Percentiles rank a stretch among this genome's conserved stretches.
Evolutionary conservation across 2,113 vertebrate genomes (phyloP).

Genomic region (Pipa parva): DNA sequence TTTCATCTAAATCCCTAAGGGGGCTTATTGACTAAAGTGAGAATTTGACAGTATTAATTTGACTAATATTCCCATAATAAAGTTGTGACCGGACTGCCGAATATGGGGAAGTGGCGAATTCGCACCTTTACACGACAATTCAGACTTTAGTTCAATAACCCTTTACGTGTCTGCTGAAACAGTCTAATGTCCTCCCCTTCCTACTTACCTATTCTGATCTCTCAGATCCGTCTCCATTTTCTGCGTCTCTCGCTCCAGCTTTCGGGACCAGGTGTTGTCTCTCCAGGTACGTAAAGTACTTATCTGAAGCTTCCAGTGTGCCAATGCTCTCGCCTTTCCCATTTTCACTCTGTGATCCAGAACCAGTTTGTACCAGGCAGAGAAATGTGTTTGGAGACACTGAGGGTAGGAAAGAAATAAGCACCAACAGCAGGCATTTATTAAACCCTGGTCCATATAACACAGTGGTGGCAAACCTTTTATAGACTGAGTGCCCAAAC

Average conservation of each 20-base stretch:
- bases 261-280: conserved; percentile 67
- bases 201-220: conserved; percentile 74
- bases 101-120: no score
- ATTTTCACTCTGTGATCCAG: conserved; percentile 72
- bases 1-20: no score
- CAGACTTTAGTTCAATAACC: no score
- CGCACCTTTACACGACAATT: no score
- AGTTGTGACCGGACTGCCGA: no score
- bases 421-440: no score
- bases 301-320: conserved; percentile 80
- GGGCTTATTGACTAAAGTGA: no score
- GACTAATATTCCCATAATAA: no score
- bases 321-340: conserved; percentile 79
- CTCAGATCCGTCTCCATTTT: conserved; percentile 69
- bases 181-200: not conserved
- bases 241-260: conserved; percentile 60
- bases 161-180: no score
- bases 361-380: conserved; percentile 78
- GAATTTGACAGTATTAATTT: no score
- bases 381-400: conserved; percentile 84
- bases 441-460: no score
- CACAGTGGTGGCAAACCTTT: no score
- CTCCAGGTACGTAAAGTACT: conserved; percentile 79
- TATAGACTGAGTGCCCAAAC: not conserved
- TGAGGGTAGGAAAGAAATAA: conserved; percentile 44